Conservation (phyloP, 2,888 invertebrate species). For the Drosophila borealis region DNA sequence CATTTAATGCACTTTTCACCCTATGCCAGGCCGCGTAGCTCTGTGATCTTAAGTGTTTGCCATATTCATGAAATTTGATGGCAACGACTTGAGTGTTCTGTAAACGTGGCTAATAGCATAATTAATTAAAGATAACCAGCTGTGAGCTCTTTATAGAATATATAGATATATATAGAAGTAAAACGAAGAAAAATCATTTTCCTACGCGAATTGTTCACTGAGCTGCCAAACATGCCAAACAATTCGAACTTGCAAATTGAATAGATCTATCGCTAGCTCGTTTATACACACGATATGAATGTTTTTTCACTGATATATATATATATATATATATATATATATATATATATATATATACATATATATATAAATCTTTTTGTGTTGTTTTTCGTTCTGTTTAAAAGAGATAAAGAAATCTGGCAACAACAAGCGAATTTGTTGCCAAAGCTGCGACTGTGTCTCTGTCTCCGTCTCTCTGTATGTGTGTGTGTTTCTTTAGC, state of each 20-base stretch:
- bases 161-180: neutral
- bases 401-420: slow-evolving; percentile 76
- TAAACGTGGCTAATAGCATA: slow-evolving; percentile 42
- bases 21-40: slow-evolving; percentile 18
- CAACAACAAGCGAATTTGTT: slow-evolving; percentile 69
- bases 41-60: slow-evolving; percentile 42
- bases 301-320: slow-evolving; percentile 10
- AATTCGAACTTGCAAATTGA: slow-evolving; percentile 70
- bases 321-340: neutral
- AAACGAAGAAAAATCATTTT: neutral
- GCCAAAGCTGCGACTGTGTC: slow-evolving; percentile 68
- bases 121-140: slow-evolving; percentile 54
- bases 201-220: slow-evolving; percentile 61
- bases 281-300: slow-evolving; percentile 31
- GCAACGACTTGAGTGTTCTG: slow-evolving; percentile 47
- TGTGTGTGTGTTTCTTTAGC: slow-evolving; percentile 6
- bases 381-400: slow-evolving; percentile 60
- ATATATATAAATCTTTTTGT: neutral
- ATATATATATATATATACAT: no score
- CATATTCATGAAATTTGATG: slow-evolving; percentile 61
- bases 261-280: slow-evolving; percentile 51
- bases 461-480: neutral
- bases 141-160: slow-evolving; percentile 16
- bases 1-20: slow-evolving; percentile 30
- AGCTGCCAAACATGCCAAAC: slow-evolving; percentile 71